Evolutionary conservation across 64 coral and sea anemone species (phyloP), one percentile per base, ranked within the genome.

Genomic region (Actinia equina): DNA sequence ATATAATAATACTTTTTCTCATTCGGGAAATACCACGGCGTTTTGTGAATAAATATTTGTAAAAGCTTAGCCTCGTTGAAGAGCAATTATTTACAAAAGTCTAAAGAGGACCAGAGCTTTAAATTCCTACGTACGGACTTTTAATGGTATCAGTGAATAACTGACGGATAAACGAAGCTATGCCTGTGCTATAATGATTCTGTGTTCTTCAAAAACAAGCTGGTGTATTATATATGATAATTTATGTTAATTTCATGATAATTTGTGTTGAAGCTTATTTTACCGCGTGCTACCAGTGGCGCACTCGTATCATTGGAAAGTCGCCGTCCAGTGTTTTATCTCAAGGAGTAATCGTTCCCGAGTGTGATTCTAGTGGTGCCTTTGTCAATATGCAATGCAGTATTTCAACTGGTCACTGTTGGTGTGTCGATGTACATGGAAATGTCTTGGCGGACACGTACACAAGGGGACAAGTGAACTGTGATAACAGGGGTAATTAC

Each of bases 361-460:
- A 87, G 17, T 96, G 94, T 74, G 92, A 88, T 19, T 57, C 64
- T 59, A 81, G 87, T 83, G 94, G 94, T 46, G 44, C 69, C 12
- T 96, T 96, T 44, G 89, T 60, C 10, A 83, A 46, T 74, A 65
- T 87, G 45, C 94, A 96, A 74, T 96, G 94, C 77, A 53, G 51
- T n/a, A 45, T 57, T 18, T 82, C 85, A 14, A 71, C 87, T 22
- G 94, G 91, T 43, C 41, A 80, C 2, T 96, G 94, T 65, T 96
- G 94, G 94, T 96, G 94, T 49, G 94, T 93, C 22, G 91, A 92
- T 30, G 44, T 85, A 15, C 49, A 84, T 69, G 94, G 91, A 63
- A 89, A 90, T 93, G 89, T 93, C 87, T 90, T 96, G 51, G 77
- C 76, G 77, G 86, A 77, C 4, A 96, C 91, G 43, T 26, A 89